Percentiles rank a stretch among this genome's conserved stretches.
phyloP scores from a whole-genome alignment of 35 echinoderm and acorn worm species.

The Stichopus chloronotus region DNA sequence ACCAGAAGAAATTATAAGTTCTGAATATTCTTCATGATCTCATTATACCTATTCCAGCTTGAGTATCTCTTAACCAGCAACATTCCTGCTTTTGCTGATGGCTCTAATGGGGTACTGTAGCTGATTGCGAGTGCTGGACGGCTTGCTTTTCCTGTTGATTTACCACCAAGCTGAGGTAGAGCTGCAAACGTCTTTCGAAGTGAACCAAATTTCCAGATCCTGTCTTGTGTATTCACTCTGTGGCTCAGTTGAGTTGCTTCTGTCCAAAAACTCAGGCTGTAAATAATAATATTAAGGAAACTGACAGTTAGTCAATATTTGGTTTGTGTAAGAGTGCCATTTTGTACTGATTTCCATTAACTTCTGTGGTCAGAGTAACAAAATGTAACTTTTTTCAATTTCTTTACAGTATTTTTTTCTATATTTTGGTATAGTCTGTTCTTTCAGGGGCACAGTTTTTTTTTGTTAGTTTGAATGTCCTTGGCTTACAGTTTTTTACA shows the following conservation, averaged over 20 bases:
- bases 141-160: neutral
- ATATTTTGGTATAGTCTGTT: no score
- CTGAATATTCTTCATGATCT: neutral
- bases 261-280: neutral
- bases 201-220: slow-evolving; percentile 31
- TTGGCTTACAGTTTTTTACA: no score
- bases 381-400: no score
- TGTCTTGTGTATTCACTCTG: neutral
- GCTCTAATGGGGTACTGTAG: slow-evolving; percentile 21
- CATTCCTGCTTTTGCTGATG: slow-evolving; percentile 19
- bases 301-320: no score
- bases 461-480: no score
- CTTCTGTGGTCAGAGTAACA: no score
- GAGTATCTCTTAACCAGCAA: slow-evolving; percentile 35
- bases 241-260: slow-evolving; percentile 11
- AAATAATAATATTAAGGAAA: no score
- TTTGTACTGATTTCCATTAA: no score
- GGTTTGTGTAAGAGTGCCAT: no score
- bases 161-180: slow-evolving; percentile 31
- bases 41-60: slow-evolving; percentile 31
- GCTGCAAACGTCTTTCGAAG: slow-evolving; percentile 4
- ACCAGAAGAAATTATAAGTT: no score
- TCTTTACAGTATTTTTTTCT: no score
- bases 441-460: no score
- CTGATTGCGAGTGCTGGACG: neutral